phyloP scores from a whole-genome alignment of 2,797 vertebrate genomes.

The Novumbra hubbsi region DNA sequence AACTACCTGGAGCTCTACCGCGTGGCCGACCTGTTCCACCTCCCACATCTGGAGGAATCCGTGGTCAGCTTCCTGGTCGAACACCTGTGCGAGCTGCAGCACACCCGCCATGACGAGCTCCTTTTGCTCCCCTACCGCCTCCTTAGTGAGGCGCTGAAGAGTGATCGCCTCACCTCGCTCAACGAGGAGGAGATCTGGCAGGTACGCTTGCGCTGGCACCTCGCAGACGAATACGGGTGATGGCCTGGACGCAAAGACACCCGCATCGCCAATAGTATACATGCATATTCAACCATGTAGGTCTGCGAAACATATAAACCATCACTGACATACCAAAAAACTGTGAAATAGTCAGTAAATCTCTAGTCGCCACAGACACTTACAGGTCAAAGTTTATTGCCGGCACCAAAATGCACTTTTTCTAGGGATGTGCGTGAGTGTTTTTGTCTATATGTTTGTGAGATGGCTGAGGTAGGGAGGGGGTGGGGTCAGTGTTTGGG shows the following conservation, averaged over 20 bases:
- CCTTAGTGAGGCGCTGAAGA: constrained; percentile 93
- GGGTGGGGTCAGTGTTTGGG: not conserved
- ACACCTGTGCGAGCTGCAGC: constrained; percentile 91
- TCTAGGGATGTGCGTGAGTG: not conserved
- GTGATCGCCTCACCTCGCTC: constrained; percentile 93
- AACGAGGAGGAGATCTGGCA: constrained; percentile 98
- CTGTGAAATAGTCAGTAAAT: not conserved
- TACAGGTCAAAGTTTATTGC: not conserved
- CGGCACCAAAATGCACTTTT: not conserved
- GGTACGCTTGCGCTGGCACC: constrained; percentile 66
- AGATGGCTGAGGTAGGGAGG: not conserved
- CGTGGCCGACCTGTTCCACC: constrained; percentile 95
- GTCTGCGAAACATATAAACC: not conserved
- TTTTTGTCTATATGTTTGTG: not conserved
- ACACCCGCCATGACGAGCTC: constrained; percentile 86
- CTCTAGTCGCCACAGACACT: not conserved
- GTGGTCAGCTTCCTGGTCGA: constrained; percentile 95
- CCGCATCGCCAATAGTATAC: not conserved
- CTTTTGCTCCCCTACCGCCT: constrained; percentile 91
- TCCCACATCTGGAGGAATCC: constrained; percentile 90
- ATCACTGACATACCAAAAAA: not conserved
- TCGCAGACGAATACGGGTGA: not conserved
- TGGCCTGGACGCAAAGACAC: not conserved
- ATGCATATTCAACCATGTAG: not conserved
- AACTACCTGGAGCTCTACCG: constrained; percentile 98